Base-by-base conservation (phyloP, 2,888 invertebrate species). In the Eudemis profundana region DNA sequence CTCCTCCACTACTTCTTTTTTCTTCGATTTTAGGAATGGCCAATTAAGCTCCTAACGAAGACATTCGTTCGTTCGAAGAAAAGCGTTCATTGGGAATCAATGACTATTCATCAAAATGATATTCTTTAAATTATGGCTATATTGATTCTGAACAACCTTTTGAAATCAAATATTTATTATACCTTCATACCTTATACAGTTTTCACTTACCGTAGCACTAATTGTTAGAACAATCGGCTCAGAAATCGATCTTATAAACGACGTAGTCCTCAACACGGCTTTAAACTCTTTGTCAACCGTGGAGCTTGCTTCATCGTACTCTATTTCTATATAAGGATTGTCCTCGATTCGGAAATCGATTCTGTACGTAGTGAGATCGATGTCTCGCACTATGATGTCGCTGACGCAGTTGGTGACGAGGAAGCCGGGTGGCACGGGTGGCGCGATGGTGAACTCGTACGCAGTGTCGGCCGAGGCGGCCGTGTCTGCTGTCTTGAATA, bases 341-440 rank as follows among this genome's bases (percentile, higher is more conserved):
- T 85, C 83, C 62, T 86, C 78, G 4, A 92, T 82, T 10, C 68
- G 67, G 54, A 90, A 92, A 15, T 81, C 77, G 33, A 93, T 88
- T 71, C 76, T 77, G 19, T 78, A 69, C 0, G 92, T 94, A 0
- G 93, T 92, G 8, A 94, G 86, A 75, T 94, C 94, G 21, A 93
- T 84, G 74, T 94, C 94, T 70, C 85, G 80, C 0, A 86, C 93
- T 49, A 74, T 77, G 10, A 94, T 85, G 27, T 82, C 78, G 44
- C 87, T 83, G n/a, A 86, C 78, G 54, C 89, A 87, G 10, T 85
- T 80, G 0, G 93, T 89, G 23, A 94, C 76, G 14, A 83, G 72
- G 64, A 80, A 86, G 0, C 87, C 86, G 8, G 91, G 90, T 42
- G 92, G 86, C 51, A 92, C 68, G 2, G 94, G 94, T 38, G 93